Conservation (phyloP, 2,113 vertebrate genomes). For the Prochilodus magdalenae region DNA sequence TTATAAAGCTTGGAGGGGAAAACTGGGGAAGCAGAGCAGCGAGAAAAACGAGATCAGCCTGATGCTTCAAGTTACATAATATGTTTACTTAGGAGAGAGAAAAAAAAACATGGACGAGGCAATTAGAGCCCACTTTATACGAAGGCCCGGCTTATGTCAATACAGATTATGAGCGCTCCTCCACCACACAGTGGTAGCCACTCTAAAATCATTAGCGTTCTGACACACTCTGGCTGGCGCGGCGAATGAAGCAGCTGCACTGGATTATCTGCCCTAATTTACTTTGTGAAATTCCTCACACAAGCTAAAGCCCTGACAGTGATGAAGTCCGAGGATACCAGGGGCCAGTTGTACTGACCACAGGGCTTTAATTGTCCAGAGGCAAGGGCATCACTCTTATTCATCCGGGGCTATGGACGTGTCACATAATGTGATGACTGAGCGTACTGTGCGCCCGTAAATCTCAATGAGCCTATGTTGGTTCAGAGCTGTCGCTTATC, state of each 20-base stretch:
- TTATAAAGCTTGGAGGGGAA: background rate
- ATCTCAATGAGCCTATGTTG: background rate
- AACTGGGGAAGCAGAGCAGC: background rate
- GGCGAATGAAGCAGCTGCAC: background rate
- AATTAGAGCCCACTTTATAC: background rate
- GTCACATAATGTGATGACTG: background rate
- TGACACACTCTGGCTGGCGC: background rate
- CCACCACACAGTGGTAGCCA: conserved; percentile 1
- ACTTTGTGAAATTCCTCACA: background rate
- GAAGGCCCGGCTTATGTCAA: background rate
- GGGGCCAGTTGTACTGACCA: conserved; percentile 8
- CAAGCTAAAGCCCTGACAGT: background rate
- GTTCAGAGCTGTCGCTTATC: conserved; percentile 4
- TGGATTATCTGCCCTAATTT: conserved; percentile 14
- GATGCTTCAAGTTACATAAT: background rate
- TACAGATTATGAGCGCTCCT: background rate
- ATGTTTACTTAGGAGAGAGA: background rate
- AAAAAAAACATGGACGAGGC: background rate
- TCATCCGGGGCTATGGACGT: background rate
- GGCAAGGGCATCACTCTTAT: conserved; percentile 13
- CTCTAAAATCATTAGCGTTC: conserved; percentile 2
- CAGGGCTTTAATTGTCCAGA: conserved; percentile 12
- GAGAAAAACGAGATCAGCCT: background rate
- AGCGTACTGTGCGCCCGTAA: background rate
- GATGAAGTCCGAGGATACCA: background rate